These are phyloP conservation scores for Megalopta genalis DNA, from an alignment of 1,140 invertebrate genomes.

Conservation along the genomic window DNA sequence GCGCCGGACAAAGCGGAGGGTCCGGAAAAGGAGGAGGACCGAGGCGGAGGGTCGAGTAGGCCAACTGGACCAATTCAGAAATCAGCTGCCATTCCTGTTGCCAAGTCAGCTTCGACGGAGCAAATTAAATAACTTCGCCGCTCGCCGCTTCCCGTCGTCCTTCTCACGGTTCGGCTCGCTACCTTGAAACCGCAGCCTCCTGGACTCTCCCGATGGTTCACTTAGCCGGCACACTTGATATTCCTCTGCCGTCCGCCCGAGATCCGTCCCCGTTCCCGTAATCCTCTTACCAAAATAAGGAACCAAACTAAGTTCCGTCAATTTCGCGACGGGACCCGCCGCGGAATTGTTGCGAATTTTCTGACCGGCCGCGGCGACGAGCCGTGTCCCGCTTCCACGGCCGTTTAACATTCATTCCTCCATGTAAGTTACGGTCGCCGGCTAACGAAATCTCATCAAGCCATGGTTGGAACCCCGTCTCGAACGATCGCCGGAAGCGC, in stretches of 20 bases:
- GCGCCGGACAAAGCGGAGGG: constrained; percentile 37
- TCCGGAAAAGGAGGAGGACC: constrained; percentile 17
- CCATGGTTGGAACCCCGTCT: too few species aligned
- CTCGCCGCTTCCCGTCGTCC: constrained; percentile 8
- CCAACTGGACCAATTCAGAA: constrained; percentile 52
- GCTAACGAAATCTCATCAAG: too few species aligned
- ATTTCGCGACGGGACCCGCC: not conserved
- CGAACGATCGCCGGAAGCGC: too few species aligned
- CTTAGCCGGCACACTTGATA: constrained; percentile 37
- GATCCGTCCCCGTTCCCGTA: constrained; percentile 15
- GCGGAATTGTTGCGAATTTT: not conserved
- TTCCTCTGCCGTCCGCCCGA: not conserved
- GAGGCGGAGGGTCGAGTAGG: constrained; percentile 20
- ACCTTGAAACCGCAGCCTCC: constrained; percentile 28
- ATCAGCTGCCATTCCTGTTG: constrained; percentile 60
- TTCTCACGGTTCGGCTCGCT: not conserved
- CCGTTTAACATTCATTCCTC: too few species aligned
- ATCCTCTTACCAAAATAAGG: constrained; percentile 17
- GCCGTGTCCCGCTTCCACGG: too few species aligned
- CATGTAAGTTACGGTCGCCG: too few species aligned
- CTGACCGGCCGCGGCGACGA: not conserved
- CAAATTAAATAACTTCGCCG: constrained; percentile 69
- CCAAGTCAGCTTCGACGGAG: constrained; percentile 64
- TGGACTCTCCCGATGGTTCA: constrained; percentile 24
- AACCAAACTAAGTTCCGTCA: not conserved